phyloP scores from a whole-genome alignment of 2,113 vertebrate species.

The Arenaria interpres region DNA sequence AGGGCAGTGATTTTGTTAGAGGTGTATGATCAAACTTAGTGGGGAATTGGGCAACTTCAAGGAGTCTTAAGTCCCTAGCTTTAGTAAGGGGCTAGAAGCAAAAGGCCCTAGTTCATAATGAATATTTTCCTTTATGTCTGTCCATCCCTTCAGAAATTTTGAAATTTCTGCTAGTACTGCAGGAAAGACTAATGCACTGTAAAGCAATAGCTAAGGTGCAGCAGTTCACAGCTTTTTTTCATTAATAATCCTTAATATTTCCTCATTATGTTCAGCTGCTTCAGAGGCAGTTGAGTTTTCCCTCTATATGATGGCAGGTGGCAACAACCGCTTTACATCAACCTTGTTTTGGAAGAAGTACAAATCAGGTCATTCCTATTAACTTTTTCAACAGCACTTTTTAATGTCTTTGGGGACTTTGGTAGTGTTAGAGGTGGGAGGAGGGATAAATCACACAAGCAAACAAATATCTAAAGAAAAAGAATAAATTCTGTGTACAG shows the following conservation, averaged over 20 bases:
- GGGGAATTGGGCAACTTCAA: neutral
- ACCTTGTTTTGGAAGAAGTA: neutral
- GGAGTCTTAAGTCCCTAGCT: neutral
- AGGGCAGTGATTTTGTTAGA: neutral
- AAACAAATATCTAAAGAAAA: neutral
- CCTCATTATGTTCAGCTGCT: neutral
- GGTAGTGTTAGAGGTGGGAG: neutral
- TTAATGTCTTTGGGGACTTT: neutral
- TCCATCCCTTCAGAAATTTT: neutral
- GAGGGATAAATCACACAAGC: neutral
- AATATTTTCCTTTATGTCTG: neutral
- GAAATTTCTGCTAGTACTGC: neutral
- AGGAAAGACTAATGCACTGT: neutral
- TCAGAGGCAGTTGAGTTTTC: neutral
- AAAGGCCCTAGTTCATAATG: neutral
- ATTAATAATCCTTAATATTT: neutral
- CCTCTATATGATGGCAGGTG: neutral
- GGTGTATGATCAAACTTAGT: neutral
- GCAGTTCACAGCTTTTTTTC: neutral
- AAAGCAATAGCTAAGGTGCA: neutral
- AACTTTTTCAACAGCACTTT: neutral
- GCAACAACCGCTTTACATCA: neutral
- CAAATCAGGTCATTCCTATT: neutral
- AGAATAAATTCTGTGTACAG: neutral
- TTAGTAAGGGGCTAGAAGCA: neutral